Base-by-base conservation (phyloP, 2,113 vertebrate species). In the Aix galericulata region DNA sequence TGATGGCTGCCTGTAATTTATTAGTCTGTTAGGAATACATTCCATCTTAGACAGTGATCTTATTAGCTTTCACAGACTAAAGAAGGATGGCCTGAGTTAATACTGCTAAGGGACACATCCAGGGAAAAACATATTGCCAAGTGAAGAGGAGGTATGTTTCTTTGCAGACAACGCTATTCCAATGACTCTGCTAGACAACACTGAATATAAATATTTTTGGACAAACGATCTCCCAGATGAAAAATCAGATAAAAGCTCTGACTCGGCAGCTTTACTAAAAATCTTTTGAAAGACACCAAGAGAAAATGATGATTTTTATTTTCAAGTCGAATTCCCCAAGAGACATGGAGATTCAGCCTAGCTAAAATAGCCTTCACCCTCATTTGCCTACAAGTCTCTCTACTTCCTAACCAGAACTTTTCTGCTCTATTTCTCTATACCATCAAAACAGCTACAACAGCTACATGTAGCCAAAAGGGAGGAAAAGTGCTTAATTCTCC, bases 21-120 rank as follows among this genome's bases (percentile, higher is more conserved):
- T 74, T 69, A 71, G 63, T 46, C 85, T 90, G 31, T 18, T 59
- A 91, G 32, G 29, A 95, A 67, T 38, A 67, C 27, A 82, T 90
- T 95, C 67, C 72, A 89, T 73, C 82, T 91, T 52, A 86, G 82
- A 38, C 72, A 88, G 76, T 74, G 79, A 95, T 86, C 79, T 86
- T 85, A 79, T 59, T 82, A 89, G 72, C 17, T 56, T 82, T 77
- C 85, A 88, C 29, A 78, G 79, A 69, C 50, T 91, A 73, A 64
- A 86, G 77, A 44, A 63, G 60, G 46, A 77, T 11, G 29, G 68
- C 21, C 68, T 94, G 76, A 77, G 83, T 95, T 86, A 92, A 83
- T 67, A 80, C 26, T 23, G 59, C 48, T 73, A 73, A 88, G 88
- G 75, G 92, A 93, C 50, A 69, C 36, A 91, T 72, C 31, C 79